Base-by-base conservation (phyloP, 2,113 vertebrate species). In the Zeus faber region DNA sequence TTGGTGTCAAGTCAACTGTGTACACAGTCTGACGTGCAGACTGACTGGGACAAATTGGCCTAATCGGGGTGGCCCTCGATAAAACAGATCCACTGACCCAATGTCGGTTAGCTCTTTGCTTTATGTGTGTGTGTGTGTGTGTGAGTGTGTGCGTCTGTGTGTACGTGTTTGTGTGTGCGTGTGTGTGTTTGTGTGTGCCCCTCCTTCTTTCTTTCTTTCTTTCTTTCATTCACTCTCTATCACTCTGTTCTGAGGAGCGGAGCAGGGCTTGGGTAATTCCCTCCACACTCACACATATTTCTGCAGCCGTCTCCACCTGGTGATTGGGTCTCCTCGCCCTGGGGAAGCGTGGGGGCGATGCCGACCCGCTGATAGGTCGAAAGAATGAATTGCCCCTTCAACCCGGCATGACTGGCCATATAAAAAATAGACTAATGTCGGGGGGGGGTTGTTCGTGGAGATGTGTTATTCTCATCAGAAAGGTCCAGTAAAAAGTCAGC, bases 381-480 rank as follows among this genome's bases (percentile, higher is more conserved):
- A n/a, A n/a, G n/a, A n/a, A n/a, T n/a, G n/a, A n/a, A n/a, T n/a
- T n/a, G n/a, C n/a, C n/a, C n/a, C n/a, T 13, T 24, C 16, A 20
- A 14, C 47, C 14, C 17, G 10, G 39, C 16, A 6, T 35, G 21
- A 31, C 47, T 24, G 5, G 61, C 67, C 50, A 43, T 29, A 54
- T 58, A 41, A 56, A 60, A 17, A 65, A 44, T 59, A 16, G 39
- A 24, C 8, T 23, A 58, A 53, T 62, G 80, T 79, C 68, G 68
- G 9, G 52, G 14, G 13, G 22, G 40, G 18, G 80, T 63, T 53
- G 72, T 74, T 83, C 74, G 61, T 70, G 62, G 55, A 69, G 52
- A 54, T 73, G 77, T 88, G 88, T 82, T 89, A 85, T 86, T 70
- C 83, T 87, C 87, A 85, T 90, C 83, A 88, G 67, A 72, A 61